phyloP scores from a whole-genome alignment of 92 coral and sea anemone species.

The Isaurus tuberculatus region DNA sequence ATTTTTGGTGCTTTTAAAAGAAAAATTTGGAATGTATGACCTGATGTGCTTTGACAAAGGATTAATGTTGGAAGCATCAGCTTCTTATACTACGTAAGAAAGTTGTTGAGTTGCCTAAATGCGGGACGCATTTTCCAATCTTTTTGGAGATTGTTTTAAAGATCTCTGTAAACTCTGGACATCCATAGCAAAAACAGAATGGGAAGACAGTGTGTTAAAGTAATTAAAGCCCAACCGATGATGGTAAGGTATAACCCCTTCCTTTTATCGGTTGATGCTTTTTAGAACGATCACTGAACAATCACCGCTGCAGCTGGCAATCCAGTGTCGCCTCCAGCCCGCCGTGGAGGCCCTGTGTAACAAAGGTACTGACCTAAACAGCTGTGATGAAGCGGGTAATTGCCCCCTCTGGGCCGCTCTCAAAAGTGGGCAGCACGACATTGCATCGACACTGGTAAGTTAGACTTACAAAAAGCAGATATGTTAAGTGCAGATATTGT shows the following conservation, averaged over 20 bases:
- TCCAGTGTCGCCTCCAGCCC: constrained; percentile 90
- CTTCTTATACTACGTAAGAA: too few relatives aligned
- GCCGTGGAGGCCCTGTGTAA: constrained; percentile 90
- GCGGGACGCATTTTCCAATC: too few relatives aligned
- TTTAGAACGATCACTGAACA: constrained; percentile 78
- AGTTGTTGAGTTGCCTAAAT: too few relatives aligned
- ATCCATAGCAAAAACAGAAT: too few relatives aligned
- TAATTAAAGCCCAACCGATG: too few relatives aligned
- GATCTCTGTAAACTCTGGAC: too few relatives aligned
- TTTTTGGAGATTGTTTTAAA: too few relatives aligned
- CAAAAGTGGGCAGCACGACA: constrained; percentile 84
- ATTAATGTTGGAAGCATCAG: too few relatives aligned
- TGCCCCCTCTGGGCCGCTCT: constrained; percentile 96
- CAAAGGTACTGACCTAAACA: constrained; percentile 77
- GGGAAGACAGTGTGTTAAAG: too few relatives aligned
- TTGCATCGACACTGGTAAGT: constrained; percentile 91
- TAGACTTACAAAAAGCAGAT: not conserved
- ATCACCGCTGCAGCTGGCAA: constrained; percentile 91
- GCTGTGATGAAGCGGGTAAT: constrained; percentile 85
- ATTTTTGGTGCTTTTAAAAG: too few relatives aligned
- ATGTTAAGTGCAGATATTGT: not conserved
- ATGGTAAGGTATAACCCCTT: not conserved
- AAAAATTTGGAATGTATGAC: too few relatives aligned
- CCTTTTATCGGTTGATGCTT: not conserved
- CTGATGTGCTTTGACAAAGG: too few relatives aligned